A percentile compares a stretch with the other conserved stretches of the same genome.
Conservation (phyloP, 2,113 vertebrate genomes). For the Psittacula cyanocephala region DNA sequence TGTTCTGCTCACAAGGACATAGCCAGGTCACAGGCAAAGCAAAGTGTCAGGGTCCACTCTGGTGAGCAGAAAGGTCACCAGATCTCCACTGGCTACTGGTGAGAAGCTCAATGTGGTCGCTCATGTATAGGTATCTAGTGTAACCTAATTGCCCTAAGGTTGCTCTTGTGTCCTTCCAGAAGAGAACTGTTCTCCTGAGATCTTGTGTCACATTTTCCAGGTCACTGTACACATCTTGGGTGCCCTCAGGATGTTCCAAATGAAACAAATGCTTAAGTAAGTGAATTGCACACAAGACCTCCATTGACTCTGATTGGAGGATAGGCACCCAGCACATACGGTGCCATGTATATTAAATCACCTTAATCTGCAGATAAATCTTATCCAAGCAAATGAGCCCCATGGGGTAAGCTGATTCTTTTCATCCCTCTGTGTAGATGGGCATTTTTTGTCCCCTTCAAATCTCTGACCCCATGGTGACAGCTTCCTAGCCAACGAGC, state of each 20-base stretch:
- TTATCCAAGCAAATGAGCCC: not conserved
- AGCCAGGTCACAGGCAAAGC: not conserved
- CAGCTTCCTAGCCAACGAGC: not conserved
- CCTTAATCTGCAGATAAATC: not conserved
- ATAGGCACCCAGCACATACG: not conserved
- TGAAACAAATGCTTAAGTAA: not conserved
- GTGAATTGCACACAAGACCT: not conserved
- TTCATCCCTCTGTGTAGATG: not conserved
- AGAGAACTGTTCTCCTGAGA: not conserved
- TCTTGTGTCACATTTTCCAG: not conserved
- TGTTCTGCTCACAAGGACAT: not conserved
- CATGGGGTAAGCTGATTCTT: not conserved
- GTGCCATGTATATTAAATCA: not conserved
- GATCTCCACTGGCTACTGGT: not conserved
- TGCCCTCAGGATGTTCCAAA: not conserved
- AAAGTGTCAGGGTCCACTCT: not conserved
- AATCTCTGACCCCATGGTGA: not conserved
- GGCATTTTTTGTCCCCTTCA: not conserved
- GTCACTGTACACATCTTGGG: not conserved
- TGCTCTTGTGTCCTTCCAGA: not conserved
- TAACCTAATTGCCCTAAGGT: not conserved
- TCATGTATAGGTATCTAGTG: not conserved
- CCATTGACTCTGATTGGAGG: not conserved
- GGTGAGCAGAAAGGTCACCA: not conserved
- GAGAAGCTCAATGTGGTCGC: not conserved